phyloP scores from a whole-genome alignment of 2,113 vertebrate species.

The Pterophyllum scalare region DNA sequence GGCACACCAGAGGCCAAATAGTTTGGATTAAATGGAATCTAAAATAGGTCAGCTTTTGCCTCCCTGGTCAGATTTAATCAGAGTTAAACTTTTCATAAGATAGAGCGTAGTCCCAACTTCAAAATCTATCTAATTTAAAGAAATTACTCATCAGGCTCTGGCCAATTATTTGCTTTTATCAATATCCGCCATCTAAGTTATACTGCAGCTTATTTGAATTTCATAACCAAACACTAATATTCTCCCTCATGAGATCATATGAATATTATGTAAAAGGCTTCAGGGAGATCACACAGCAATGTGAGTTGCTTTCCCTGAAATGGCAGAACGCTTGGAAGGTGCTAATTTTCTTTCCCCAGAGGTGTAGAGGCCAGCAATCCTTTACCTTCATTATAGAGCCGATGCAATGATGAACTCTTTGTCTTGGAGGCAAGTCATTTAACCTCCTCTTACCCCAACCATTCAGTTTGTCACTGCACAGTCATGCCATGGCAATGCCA shows the following conservation, averaged over 20 bases:
- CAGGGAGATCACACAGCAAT: constrained; percentile 58
- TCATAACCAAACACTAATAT: constrained; percentile 79
- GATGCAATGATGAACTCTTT: constrained; percentile 77
- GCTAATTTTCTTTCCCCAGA: constrained; percentile 73
- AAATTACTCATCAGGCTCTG: constrained; percentile 42
- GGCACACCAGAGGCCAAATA: constrained; percentile 30
- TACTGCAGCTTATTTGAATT: constrained; percentile 76
- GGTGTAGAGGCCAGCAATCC: constrained; percentile 71
- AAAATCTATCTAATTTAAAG: constrained; percentile 55
- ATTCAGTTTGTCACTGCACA: constrained; percentile 67
- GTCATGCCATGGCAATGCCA: constrained; percentile 45
- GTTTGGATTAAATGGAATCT: constrained; percentile 36
- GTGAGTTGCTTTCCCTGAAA: constrained; percentile 56
- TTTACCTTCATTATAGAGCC: constrained; percentile 78
- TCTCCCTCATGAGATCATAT: constrained; percentile 66
- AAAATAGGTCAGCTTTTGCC: constrained; percentile 36
- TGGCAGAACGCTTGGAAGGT: constrained; percentile 59
- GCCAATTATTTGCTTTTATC: constrained; percentile 72
- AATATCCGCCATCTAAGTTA: constrained; percentile 57
- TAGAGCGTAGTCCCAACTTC: constrained; percentile 44
- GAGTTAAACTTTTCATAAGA: constrained; percentile 56
- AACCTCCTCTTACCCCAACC: constrained; percentile 69
- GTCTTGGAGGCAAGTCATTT: constrained; percentile 80
- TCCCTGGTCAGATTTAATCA: constrained; percentile 51
- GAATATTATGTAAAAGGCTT: constrained; percentile 71